Evolutionary conservation across 2,113 vertebrate genomes (phyloP), one percentile per base, ranked within the genome.

Genomic region (Oceanodroma tethys): DNA sequence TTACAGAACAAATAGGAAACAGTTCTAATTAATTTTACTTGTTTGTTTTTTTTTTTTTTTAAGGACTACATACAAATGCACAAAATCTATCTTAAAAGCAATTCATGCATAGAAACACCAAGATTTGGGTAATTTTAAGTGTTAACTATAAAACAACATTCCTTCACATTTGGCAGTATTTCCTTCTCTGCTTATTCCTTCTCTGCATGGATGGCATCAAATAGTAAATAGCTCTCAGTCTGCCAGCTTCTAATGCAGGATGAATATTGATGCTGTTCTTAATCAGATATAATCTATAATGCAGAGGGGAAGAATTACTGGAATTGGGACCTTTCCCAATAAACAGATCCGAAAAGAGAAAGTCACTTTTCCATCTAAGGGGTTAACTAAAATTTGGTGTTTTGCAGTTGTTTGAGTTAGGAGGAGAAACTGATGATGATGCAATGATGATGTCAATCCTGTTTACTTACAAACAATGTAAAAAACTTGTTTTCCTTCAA

Each of bases 181-280:
- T 85, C 19, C 94, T 90, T 71, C 43, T 85, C 53, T 93, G 74
- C 45, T 93, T 79, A 80, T 94, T 88, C 71, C n/a, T 90, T 86
- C 42, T 62, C 59, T 86, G 72, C 2, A 5, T 84, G 68, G 68
- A 74, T 81, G 53, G 48, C 45, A 87, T 66, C 45, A 85, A 87
- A 76, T 9, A 71, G 78, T 74, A 88, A 93, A 84, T 22, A 78
- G 47, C 47, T 88, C 72, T 86, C 53, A 55, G 62, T 45, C 66
- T 94, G 90, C 53, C 80, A 92, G 71, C 21, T 80, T 86, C 75
- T 73, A 80, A 67, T 53, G 74, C 38, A 92, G 47, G 38, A 73
- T 85, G 55, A 92, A 85, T 91, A 80, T 40, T 67, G 73, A 79
- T 60, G 70, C 2, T 4, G 34, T 55, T 88, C 63, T 70, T 67